Percentiles rank a stretch among this genome's conserved stretches.
phyloP scores from a whole-genome alignment of 2,113 vertebrate species.

The Hemibagrus wyckioides region DNA sequence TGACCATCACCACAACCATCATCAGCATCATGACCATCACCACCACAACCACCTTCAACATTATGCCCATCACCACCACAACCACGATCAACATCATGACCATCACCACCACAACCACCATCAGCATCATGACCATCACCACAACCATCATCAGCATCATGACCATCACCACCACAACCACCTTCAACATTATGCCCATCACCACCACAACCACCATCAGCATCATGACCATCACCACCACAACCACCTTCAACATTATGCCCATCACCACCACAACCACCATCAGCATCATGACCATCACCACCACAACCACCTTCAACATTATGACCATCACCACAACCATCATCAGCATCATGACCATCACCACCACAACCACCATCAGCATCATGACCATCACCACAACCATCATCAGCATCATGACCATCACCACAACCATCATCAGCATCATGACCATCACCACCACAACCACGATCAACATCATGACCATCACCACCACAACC shows the following conservation, averaged over 20 bases:
- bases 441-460: background rate
- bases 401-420: background rate
- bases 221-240: background rate
- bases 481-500: background rate
- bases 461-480: background rate
- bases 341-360: background rate
- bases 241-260: background rate
- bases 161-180: background rate
- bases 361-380: background rate
- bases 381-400: background rate
- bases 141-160: background rate
- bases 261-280: background rate
- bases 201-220: background rate
- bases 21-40: background rate
- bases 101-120: background rate
- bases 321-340: background rate
- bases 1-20: background rate
- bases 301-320: background rate
- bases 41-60: background rate
- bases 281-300: background rate
- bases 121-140: background rate
- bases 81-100: background rate
- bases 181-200: background rate
- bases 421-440: background rate
- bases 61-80: background rate